Conservation (phyloP, 2,888 invertebrate species). For the Keiferia lycopersicella region DNA sequence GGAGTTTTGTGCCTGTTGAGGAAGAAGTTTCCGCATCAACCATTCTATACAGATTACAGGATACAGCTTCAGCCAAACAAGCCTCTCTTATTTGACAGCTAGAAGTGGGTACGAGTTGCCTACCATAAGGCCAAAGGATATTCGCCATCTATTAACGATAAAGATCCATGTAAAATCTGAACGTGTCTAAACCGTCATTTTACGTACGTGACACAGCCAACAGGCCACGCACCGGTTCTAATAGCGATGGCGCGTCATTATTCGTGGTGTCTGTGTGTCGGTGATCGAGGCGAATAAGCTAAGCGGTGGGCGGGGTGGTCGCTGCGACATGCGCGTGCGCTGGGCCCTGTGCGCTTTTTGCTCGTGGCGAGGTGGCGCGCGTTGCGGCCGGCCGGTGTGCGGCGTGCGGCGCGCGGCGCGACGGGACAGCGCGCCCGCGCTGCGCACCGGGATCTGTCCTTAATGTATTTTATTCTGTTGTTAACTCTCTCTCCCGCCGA, state of each 20-base stretch:
- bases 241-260: slow-evolving; percentile 39
- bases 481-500: slow-evolving; percentile 64
- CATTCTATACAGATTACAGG: neutral
- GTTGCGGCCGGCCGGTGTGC: slow-evolving; percentile 57
- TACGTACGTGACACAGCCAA: slow-evolving; percentile 25
- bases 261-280: slow-evolving; percentile 29
- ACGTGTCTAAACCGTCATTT: neutral
- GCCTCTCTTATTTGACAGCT: neutral
- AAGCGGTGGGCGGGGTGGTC: slow-evolving; percentile 16
- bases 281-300: slow-evolving; percentile 42
- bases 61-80: neutral
- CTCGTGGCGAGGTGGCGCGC: slow-evolving; percentile 32
- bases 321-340: neutral
- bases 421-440: slow-evolving; percentile 41
- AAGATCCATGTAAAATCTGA: neutral
- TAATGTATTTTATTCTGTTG: slow-evolving; percentile 73
- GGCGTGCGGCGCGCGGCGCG: slow-evolving; percentile 40
- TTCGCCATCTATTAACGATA: neutral
- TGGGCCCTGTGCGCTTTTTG: neutral
- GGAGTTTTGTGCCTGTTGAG: neutral
- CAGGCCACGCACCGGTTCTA: slow-evolving; percentile 33
- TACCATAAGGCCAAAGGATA: neutral
- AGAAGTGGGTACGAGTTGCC: neutral
- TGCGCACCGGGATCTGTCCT: slow-evolving; percentile 59
- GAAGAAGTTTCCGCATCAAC: neutral